Percentiles rank a stretch among this genome's conserved stretches.
phyloP scores from a whole-genome alignment of 2,113 vertebrate genomes.

The Albula glossodonta region DNA sequence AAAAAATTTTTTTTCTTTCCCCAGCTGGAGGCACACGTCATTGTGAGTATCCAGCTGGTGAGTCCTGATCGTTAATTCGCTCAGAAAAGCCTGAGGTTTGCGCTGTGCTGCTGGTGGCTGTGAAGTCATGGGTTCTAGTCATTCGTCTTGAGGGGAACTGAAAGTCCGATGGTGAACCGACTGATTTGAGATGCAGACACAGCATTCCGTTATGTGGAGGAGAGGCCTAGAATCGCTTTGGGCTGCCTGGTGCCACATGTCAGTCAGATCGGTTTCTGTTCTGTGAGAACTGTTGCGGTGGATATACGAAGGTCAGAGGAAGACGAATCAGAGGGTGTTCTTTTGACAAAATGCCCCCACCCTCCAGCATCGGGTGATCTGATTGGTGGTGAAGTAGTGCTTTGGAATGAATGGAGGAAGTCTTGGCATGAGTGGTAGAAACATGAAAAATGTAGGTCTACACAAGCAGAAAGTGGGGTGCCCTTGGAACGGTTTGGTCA shows the following conservation, averaged over 20 bases:
- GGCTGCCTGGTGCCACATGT: too few species aligned
- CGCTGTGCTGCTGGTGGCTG: not conserved
- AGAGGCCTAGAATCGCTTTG: not conserved
- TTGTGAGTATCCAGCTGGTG: not conserved
- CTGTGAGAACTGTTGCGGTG: not conserved
- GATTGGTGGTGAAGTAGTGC: too few species aligned
- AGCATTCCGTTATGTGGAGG: too few species aligned
- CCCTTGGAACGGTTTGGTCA: too few species aligned
- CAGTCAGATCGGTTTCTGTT: not conserved
- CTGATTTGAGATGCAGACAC: too few species aligned
- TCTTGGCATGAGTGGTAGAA: too few species aligned
- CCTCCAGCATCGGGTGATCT: too few species aligned
- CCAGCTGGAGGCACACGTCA: not conserved
- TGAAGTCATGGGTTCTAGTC: not conserved
- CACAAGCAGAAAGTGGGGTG: too few species aligned
- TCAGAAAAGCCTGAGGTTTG: not conserved
- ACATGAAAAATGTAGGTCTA: too few species aligned
- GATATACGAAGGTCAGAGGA: not conserved
- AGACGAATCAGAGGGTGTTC: not conserved
- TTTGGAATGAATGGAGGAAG: too few species aligned
- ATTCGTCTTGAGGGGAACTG: not conserved
- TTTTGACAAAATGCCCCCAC: too few species aligned
- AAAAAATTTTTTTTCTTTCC: not conserved
- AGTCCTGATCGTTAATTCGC: not conserved
- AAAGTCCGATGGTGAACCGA: not conserved